Base-by-base conservation (phyloP, 2,888 invertebrate species). In the Liodrosophila aerea region DNA sequence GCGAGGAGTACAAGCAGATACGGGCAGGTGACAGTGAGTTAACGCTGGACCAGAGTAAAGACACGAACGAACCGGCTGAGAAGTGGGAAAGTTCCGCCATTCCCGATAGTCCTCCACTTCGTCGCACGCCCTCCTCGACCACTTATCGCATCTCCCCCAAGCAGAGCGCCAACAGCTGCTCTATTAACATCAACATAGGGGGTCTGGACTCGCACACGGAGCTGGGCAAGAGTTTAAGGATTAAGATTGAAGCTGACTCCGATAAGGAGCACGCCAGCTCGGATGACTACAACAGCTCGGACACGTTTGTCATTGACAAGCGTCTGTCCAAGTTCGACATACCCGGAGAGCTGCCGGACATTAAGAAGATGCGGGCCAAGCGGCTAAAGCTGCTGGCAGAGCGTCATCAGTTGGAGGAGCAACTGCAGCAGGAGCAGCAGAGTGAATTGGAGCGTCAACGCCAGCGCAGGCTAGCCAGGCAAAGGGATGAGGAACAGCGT, bases 101-200 rank as follows among this genome's bases (percentile, higher is more conserved):
- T 22, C 22, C n/a, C n/a, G n/a, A n/a, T n/a, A n/a, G n/a, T n/a
- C n/a, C n/a, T n/a, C n/a, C n/a, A n/a, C n/a, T n/a, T n/a, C 8
- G 7, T 5, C 18, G 18, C 1, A 39, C 16, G 22, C 40, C 22
- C 12, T 51, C 63, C 5, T 44, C 45, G 5, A 15, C 49, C 7
- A 64, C 61, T 0, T 37, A 56, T 9, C 52, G 47, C 40, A 31
- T 69, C 1, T 15, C 22, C 7, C 15, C 46, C 1, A 64, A 40
- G 16, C 40, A 49, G 7, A 84, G 66, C 12, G 40, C 13, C 1
- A 67, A 63, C 58, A 37, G 36, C n/a, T 88, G 86, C 47, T 74
- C 76, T 8, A 87, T 88, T 0, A 87, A 82, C 49, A 88, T 88
- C 8, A 82, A 76, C 15, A 87, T 87, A 9, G 70, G 72, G 7